phyloP scores from a whole-genome alignment of 2,113 vertebrate genomes.

The Carassius carassius region DNA sequence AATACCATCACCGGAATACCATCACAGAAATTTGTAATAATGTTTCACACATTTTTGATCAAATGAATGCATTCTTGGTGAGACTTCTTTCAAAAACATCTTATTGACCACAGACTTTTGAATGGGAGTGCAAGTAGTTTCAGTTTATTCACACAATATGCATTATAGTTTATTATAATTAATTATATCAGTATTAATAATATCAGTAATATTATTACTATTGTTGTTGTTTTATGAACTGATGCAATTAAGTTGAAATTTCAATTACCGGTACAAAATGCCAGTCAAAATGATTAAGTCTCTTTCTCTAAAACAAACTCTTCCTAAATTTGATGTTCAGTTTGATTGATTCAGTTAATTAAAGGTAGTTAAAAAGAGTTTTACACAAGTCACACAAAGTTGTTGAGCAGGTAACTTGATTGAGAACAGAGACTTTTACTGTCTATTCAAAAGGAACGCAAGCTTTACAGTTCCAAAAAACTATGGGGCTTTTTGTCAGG shows the following conservation, averaged over 20 bases:
- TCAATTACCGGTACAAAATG: not conserved
- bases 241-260: not conserved
- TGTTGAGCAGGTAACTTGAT: slow-evolving; percentile 4
- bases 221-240: not conserved
- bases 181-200: not conserved
- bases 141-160: not conserved
- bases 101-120: too few relatives aligned
- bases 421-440: not conserved
- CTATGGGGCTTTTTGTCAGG: not conserved
- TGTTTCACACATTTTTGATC: too few relatives aligned
- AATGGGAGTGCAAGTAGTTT: too few relatives aligned
- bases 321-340: not conserved
- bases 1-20: too few relatives aligned
- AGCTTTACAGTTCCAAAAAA: not conserved
- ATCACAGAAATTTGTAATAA: too few relatives aligned
- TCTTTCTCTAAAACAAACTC: not conserved
- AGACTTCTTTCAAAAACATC: too few relatives aligned
- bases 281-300: not conserved
- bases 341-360: slow-evolving; percentile 5
- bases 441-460: not conserved
- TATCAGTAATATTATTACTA: not conserved
- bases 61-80: too few relatives aligned
- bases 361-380: not conserved
- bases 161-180: not conserved
- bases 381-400: not conserved